Base-by-base conservation (phyloP, 2,113 vertebrate species). In the Raja brachyura region DNA sequence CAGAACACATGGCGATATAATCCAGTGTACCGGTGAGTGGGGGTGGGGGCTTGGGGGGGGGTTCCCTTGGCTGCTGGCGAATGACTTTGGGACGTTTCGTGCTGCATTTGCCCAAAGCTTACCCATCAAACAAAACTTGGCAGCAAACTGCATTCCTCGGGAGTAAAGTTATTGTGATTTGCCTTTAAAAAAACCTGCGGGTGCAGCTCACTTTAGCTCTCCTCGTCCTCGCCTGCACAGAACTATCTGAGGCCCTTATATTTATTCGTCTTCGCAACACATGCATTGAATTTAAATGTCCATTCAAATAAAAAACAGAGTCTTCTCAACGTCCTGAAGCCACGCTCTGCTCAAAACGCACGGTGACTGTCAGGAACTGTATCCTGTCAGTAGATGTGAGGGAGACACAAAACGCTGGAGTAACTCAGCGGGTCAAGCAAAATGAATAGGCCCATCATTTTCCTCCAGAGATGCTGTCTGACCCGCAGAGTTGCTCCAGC, bases 1-100 rank as follows among this genome's bases (percentile, higher is more conserved):
- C 66, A 92, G 90, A 48, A 68, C 9, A 74, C 90, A 48, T 48
- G 39, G 90, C 73, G 88, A 92, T 92, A 31, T 73, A 63, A 48
- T 48, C 88, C 66, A 73, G 33, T 73, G 20, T 54, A 92, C 20
- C 25, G n/a, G 70, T 5, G 86, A 61, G 39, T 48, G 39, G 68
- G 61, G 0, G 39, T 48, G 39, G 39, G 39, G 3, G n/a, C 16
- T 1, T 61, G 86, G 39, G 3, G 39, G 68, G 61, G 39, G 33
- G 14, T 39, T 20, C 68, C 33, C 70, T 73, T 22, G 20, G 66
- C 90, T 25, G 31, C 66, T 74, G 90, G 20, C 16, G 90, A 73
- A 73, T 92, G 39, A 74, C 13, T 25, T 3, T 92, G 90, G 20
- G 73, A 92, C 54, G 33, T 73, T 92, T 28, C 66, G 54, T 2